Evolutionary conservation across 1,140 invertebrate genomes (phyloP).

Genomic region (Amyelois transitella): DNA sequence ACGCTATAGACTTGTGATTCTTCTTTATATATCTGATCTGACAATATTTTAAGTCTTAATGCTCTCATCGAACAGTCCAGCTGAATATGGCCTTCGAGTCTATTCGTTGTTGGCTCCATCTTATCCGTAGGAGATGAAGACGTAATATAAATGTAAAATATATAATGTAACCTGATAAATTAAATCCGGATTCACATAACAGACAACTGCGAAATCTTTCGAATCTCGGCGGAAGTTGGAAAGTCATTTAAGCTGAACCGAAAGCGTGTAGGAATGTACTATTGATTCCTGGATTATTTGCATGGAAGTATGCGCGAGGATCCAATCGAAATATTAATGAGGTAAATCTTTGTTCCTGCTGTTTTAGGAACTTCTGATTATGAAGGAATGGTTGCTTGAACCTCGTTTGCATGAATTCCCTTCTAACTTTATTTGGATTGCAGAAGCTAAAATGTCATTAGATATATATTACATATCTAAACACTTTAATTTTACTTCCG

Average conservation of each 20-base stretch:
- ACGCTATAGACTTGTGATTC: no score
- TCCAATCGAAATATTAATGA: conserved; percentile 55
- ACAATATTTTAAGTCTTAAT: no score
- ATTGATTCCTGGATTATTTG: conserved; percentile 43
- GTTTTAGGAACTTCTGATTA: conserved; percentile 3
- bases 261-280: conserved; percentile 44
- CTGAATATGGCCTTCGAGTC: no score
- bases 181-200: conserved; percentile 1
- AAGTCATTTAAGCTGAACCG: conserved; percentile 37
- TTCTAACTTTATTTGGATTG: background rate
- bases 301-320: conserved; percentile 55
- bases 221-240: conserved; percentile 23
- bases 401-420: background rate
- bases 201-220: background rate
- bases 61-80: no score
- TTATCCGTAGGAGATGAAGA: no score
- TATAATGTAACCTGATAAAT: background rate
- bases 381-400: background rate
- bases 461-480: no score
- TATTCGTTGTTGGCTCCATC: no score
- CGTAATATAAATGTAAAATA: no score
- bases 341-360: conserved; percentile 35
- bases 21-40: no score
- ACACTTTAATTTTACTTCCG: no score
- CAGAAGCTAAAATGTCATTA: background rate